Evolutionary conservation across 2,888 invertebrate species (phyloP), one percentile per base, ranked within the genome.

Genomic region (Habroteleia sp.): DNA sequence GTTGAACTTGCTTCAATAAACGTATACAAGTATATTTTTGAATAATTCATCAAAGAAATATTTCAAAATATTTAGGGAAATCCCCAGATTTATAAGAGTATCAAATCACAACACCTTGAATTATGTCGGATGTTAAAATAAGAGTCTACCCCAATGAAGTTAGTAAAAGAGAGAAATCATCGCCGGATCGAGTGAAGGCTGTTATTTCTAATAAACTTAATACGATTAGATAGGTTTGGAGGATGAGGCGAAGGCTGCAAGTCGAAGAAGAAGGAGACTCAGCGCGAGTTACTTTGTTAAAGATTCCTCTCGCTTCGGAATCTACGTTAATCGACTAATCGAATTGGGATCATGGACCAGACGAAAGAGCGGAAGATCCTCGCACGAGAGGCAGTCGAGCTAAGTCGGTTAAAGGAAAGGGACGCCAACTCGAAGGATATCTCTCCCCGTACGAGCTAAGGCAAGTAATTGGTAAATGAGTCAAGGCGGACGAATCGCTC

Each of bases 391-490:
- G 69, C 63, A 50, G 23, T 46, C 20, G 2, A 37, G 52, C 39
- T 69, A 69, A 63, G 74, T 69, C 68, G 63, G 58, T 60, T 52
- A 65, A 60, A 48, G 52, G 65, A 20, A 46, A 35, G 63, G 39
- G 63, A 65, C 35, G 23, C 56, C 56, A 62, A 48, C 71, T 50
- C 71, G 65, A 76, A 77, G 77, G 76, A 69, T 69, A 62, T 62
- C 71, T 60, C 46, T 56, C 39, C 31, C 73, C 76, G 80, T 77
- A 46, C 77, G 76, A 62, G 79, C 77, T 74, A 66, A 74, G 58
- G 77, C 78, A 81, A 83, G 81, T 84, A 84, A 84, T 84, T 83
- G 83, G 81, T 81, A 81, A 84, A 83, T 81, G 82, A 81, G 81
- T 78, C 79, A 80, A 79, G 79, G 77, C 79, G 71, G 73, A 74